These are phyloP conservation scores for Drosophila aldrichi DNA, from an alignment of 2,888 invertebrate species.

Conservation along the genomic window DNA sequence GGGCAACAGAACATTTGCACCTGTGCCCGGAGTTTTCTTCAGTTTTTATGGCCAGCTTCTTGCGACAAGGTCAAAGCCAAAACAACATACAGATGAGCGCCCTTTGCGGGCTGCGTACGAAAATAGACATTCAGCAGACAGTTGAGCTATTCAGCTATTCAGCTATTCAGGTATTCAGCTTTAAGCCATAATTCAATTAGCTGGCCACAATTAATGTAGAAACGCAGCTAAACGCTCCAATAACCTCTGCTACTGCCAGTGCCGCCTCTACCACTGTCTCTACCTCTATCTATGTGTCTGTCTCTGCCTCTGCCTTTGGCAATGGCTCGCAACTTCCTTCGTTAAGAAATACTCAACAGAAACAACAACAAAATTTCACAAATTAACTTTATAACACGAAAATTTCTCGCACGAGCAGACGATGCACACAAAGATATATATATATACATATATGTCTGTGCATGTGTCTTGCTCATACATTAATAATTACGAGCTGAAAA, in stretches of 20 bases:
- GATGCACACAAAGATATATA: conserved; percentile 31
- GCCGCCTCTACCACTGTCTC: too few relatives aligned
- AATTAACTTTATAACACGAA: conserved; percentile 82
- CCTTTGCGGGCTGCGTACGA: background rate
- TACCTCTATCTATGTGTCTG: background rate
- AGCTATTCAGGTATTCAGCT: conserved; percentile 2
- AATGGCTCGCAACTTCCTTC: conserved; percentile 70
- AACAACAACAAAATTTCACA: conserved; percentile 71
- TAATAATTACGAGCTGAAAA: conserved; percentile 77
- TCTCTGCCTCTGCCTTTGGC: conserved; percentile 38
- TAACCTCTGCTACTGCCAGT: conserved; percentile 55
- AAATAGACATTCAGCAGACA: conserved; percentile 8
- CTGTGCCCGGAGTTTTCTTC: background rate
- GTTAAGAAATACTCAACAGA: conserved; percentile 62
- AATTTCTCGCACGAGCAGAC: conserved; percentile 73
- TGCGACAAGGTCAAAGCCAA: conserved; percentile 52
- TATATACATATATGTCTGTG: conserved; percentile 16
- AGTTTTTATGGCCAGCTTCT: conserved; percentile 17
- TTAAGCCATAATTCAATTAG: conserved; percentile 61
- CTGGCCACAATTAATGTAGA: conserved; percentile 74
- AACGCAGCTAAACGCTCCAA: conserved; percentile 77
- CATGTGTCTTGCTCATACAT: conserved; percentile 41
- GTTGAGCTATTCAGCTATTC: background rate
- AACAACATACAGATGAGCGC: conserved; percentile 24
- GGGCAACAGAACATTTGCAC: conserved; percentile 64